phyloP scores from a whole-genome alignment of 2,113 vertebrate species.

The Apaloderma vittatum region DNA sequence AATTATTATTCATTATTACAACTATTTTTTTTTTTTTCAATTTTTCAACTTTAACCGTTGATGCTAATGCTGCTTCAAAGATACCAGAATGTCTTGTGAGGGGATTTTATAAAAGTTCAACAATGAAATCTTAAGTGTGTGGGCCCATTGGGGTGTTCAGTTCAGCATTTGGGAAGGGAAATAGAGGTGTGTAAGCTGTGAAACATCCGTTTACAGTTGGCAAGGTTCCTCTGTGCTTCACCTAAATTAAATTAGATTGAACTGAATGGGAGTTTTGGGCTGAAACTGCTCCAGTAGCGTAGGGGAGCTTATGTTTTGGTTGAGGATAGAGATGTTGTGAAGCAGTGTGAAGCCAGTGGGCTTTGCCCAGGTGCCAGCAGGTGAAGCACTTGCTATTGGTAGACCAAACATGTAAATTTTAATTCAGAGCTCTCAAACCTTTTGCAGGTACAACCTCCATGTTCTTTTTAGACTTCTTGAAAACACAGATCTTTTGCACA shows the following conservation, averaged over 20 bases:
- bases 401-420: background rate
- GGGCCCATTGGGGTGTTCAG: background rate
- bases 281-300: background rate
- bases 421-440: background rate
- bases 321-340: background rate
- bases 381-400: background rate
- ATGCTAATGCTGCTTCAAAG: rapidly evolving
- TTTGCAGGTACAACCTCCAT: background rate
- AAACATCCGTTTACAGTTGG: background rate
- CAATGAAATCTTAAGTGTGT: background rate
- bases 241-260: background rate
- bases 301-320: background rate
- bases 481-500: background rate
- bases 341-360: background rate
- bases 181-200: rapidly evolving
- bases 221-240: background rate
- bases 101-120: background rate
- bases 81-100: background rate
- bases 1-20: too few relatives aligned
- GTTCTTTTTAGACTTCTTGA: background rate
- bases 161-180: background rate
- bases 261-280: background rate
- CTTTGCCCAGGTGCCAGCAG: background rate
- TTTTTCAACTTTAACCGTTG: background rate
- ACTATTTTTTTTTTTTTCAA: background rate